Evolutionary conservation across 1,140 invertebrate genomes (phyloP).

Genomic region (Mycetomoellerius zeteki): DNA sequence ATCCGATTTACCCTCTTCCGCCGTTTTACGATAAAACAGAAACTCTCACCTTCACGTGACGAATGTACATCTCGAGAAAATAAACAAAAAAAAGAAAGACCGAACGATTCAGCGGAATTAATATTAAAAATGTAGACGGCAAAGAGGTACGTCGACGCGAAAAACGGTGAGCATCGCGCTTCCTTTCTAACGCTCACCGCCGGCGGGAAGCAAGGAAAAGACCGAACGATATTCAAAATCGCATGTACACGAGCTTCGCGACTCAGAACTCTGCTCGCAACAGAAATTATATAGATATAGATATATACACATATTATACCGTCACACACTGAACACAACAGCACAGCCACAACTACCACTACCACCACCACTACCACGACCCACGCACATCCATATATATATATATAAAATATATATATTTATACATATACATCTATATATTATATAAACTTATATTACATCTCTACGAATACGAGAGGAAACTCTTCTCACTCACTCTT

Average conservation of each 20-base stretch:
- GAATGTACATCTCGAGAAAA: constrained; percentile 22
- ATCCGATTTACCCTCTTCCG: constrained; percentile 33
- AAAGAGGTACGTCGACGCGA: constrained; percentile 18
- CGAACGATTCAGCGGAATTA: constrained; percentile 51
- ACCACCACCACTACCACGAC: constrained; percentile 51
- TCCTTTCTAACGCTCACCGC: background rate
- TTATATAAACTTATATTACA: constrained; percentile 64
- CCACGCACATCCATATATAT: constrained; percentile 73
- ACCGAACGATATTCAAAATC: constrained; percentile 58
- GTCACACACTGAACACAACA: constrained; percentile 84
- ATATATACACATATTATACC: constrained; percentile 66
- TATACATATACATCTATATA: constrained; percentile 61
- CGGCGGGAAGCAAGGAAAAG: background rate
- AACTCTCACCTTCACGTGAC: constrained; percentile 39
- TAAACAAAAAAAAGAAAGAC: background rate
- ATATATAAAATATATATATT: constrained; percentile 63
- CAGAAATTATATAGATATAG: constrained; percentile 53
- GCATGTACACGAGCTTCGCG: constrained; percentile 66
- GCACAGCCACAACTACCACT: constrained; percentile 62
- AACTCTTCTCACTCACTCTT: constrained; percentile 68
- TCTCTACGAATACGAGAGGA: constrained; percentile 39
- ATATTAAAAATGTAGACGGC: constrained; percentile 12
- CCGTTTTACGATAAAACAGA: background rate
- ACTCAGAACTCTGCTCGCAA: constrained; percentile 60
- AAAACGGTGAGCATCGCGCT: background rate